A percentile compares a stretch with the other conserved stretches of the same genome.
Evolutionary conservation across 23 tunicate species (phyloP).

Genomic region (Botrylloides violaceus): DNA sequence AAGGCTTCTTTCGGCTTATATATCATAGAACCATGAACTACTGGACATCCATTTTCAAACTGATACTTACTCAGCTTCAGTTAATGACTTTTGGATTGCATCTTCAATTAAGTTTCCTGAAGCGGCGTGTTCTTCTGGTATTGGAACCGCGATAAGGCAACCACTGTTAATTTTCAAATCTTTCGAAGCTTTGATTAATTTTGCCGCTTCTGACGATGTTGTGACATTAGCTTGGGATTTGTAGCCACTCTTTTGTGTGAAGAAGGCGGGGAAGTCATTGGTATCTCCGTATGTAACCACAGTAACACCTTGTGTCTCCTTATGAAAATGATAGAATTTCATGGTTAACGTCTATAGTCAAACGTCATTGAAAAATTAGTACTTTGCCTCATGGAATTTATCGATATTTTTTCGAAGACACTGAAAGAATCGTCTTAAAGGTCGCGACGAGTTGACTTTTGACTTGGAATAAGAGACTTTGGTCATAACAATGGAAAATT

Average conservation of each 20-base stretch:
- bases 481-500: too few relatives aligned
- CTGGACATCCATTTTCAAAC: too few relatives aligned
- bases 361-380: too few relatives aligned
- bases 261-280: constrained; percentile 78
- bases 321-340: too few relatives aligned
- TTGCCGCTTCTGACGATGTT: constrained; percentile 34
- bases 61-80: constrained; percentile 24
- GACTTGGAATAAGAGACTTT: too few relatives aligned
- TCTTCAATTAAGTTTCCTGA: constrained; percentile 33
- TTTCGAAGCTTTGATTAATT: constrained; percentile 30
- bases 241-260: constrained; percentile 53
- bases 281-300: constrained; percentile 64
- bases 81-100: constrained; percentile 37
- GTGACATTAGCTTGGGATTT: constrained; percentile 44
- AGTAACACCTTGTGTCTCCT: constrained; percentile 96
- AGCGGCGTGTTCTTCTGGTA: constrained; percentile 45
- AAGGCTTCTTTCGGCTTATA: too few relatives aligned
- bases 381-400: too few relatives aligned
- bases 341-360: too few relatives aligned
- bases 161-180: constrained; percentile 50
- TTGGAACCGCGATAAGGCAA: constrained; percentile 69
- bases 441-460: too few relatives aligned
- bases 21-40: too few relatives aligned
- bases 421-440: too few relatives aligned
- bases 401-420: too few relatives aligned